These are phyloP conservation scores for Psilopsiagon aymara DNA, from an alignment of 2,113 vertebrate species.

Conservation along the genomic window DNA sequence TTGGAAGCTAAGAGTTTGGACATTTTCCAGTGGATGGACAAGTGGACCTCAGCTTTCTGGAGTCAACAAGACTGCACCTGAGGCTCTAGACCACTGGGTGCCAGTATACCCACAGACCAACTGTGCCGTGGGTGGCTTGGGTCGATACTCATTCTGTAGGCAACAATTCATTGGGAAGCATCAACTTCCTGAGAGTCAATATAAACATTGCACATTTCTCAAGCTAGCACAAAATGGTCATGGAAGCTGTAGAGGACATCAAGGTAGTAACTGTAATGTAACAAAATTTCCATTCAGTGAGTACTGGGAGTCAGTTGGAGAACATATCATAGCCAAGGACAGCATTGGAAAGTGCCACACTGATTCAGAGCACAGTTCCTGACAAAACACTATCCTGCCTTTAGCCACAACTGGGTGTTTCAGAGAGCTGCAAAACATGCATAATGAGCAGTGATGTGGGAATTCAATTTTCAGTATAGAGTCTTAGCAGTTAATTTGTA, in stretches of 20 bases:
- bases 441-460: neutral
- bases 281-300: neutral
- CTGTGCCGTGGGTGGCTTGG: neutral
- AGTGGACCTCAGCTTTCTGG: neutral
- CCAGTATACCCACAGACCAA: neutral
- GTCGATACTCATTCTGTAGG: neutral
- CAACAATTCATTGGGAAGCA: neutral
- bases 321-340: neutral
- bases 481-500: neutral
- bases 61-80: neutral
- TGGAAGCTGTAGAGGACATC: neutral
- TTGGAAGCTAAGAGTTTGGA: neutral
- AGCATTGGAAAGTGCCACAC: neutral
- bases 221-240: neutral
- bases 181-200: neutral
- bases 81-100: constrained; percentile 5
- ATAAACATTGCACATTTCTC: neutral
- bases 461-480: neutral
- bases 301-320: neutral
- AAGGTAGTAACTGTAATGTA: neutral
- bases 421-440: neutral
- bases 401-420: neutral
- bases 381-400: neutral
- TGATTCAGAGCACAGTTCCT: neutral
- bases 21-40: neutral